Evolutionary conservation across 2,797 vertebrate species (phyloP).

Genomic region (Champsocephalus esox): DNA sequence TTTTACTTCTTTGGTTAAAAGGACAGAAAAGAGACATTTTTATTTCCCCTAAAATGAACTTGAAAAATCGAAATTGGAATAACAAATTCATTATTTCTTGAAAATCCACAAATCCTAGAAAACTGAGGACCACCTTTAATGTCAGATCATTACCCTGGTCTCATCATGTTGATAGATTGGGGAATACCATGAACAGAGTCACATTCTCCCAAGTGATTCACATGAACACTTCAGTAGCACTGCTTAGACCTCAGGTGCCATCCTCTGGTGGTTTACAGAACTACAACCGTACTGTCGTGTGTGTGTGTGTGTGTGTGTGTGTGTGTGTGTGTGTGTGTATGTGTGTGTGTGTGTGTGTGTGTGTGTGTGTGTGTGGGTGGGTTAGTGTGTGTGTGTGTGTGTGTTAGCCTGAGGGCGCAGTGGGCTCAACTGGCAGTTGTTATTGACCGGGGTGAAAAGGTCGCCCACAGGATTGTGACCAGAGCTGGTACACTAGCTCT

Average conservation of each 20-base stretch:
- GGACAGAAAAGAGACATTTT: neutral
- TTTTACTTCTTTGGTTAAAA: neutral
- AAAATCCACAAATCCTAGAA: neutral
- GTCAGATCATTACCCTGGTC: neutral
- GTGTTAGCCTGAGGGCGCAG: slow-evolving; percentile 44
- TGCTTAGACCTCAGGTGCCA: slow-evolving; percentile 72
- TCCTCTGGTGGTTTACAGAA: slow-evolving; percentile 72
- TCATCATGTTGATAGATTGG: neutral
- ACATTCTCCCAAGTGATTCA: neutral
- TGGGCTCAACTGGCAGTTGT: slow-evolving; percentile 56
- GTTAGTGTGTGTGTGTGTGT: slow-evolving; percentile 20
- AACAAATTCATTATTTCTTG: neutral
- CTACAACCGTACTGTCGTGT: slow-evolving; percentile 35
- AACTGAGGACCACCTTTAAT: neutral
- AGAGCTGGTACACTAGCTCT: slow-evolving; percentile 41
- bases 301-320: slow-evolving; percentile 13
- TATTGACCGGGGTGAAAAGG: slow-evolving; percentile 66
- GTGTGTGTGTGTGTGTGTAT: slow-evolving; percentile 1
- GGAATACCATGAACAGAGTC: neutral
- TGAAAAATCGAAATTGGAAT: neutral
- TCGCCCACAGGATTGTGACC: slow-evolving; percentile 49
- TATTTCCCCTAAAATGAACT: neutral
- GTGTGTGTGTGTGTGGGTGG: slow-evolving; percentile 7
- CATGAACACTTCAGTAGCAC: slow-evolving; percentile 1
- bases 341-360: slow-evolving; percentile 4